These are phyloP conservation scores for Rhinoptilus africanus DNA, from an alignment of 2,113 vertebrate genomes.

Conservation along the genomic window DNA sequence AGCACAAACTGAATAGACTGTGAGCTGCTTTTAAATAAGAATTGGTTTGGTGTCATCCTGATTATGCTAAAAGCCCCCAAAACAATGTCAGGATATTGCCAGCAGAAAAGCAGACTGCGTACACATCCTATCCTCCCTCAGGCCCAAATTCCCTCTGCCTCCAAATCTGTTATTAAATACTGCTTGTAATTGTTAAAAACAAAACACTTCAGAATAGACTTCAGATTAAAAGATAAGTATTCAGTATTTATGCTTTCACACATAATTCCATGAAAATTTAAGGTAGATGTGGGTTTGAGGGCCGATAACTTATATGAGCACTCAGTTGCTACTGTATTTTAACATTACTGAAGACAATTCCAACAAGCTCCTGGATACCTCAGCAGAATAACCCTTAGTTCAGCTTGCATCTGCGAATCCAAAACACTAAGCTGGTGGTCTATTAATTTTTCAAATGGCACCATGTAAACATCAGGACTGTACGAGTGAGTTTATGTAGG, in stretches of 20 bases:
- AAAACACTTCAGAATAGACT: background rate
- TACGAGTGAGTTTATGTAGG: background rate
- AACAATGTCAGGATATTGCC: background rate
- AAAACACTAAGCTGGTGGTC: background rate
- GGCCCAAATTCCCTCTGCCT: background rate
- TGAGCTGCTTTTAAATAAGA: background rate
- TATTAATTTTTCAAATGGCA: background rate
- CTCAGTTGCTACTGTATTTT: background rate
- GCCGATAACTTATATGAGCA: background rate
- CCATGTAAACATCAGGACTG: background rate
- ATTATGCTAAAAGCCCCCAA: background rate
- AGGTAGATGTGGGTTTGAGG: background rate
- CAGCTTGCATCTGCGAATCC: background rate
- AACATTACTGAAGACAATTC: background rate
- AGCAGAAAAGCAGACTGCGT: background rate
- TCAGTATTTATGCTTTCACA: background rate
- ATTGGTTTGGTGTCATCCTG: background rate
- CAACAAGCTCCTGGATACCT: background rate
- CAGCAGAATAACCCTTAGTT: background rate
- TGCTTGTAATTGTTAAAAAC: background rate
- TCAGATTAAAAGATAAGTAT: background rate
- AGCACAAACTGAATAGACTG: background rate
- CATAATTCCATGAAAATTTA: background rate
- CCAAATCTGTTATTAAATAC: background rate
- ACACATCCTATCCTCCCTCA: background rate